Evolutionary conservation across 2,797 vertebrate species (phyloP).

Genomic region (Lagorchestes hirsutus): DNA sequence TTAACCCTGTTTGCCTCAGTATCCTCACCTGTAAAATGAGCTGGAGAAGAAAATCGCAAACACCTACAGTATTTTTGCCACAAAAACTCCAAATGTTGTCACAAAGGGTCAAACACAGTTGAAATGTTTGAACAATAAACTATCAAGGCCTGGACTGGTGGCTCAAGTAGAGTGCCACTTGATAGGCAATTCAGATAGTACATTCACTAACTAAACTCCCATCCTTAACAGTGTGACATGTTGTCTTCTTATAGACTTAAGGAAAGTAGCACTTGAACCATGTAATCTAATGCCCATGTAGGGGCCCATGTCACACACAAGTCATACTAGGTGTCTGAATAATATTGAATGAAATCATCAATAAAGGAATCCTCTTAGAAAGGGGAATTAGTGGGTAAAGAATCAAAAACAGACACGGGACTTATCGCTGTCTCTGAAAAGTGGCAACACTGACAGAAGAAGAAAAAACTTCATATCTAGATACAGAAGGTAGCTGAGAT

Average conservation of each 20-base stretch:
- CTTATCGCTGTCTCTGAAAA: background rate
- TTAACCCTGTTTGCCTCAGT: background rate
- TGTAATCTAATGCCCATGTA: background rate
- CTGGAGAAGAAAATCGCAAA: background rate
- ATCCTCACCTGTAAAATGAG: background rate
- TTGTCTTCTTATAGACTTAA: background rate
- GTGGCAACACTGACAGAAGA: background rate
- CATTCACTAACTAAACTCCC: background rate
- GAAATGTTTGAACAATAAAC: background rate
- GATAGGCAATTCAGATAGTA: background rate
- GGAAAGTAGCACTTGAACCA: background rate
- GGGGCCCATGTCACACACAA: background rate
- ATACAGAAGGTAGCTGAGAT: background rate
- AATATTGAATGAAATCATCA: background rate
- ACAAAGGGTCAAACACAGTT: background rate
- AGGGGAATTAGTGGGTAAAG: background rate
- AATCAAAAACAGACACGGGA: background rate
- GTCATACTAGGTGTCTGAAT: background rate
- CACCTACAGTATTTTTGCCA: background rate
- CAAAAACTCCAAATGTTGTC: background rate
- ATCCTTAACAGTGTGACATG: background rate
- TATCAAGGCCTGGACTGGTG: background rate
- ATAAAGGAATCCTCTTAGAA: background rate
- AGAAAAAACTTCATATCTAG: background rate
- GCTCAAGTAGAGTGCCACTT: background rate